Base-by-base conservation (phyloP, 1,140 invertebrate genomes). In the Spodoptera frugiperda region DNA sequence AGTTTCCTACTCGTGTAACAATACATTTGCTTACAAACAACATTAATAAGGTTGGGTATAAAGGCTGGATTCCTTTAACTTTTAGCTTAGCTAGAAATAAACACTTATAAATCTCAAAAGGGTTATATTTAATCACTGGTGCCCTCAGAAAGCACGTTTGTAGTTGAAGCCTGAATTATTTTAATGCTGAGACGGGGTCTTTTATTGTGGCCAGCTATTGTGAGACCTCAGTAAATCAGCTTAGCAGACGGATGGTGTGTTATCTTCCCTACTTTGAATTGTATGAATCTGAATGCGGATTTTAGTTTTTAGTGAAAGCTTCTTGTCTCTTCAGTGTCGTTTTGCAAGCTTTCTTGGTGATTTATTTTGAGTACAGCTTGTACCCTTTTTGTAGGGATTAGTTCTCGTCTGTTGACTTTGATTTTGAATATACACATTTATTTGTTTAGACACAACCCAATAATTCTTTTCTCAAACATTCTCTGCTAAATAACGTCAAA, bases 101-200 rank as follows among this genome's bases (percentile, higher is more conserved):
- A 89, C 88, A 89, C 88, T 89, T 91, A 92, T 93, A 93, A 93
- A 93, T 93, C 91, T 91, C 82, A 65, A 77, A 59, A 80, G 82
- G 84, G 84, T 90, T 88, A 86, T 90, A 91, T 93, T 93, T 93
- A 91, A 93, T 93, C 91, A 91, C 87, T 78, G 49, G 75, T 83
- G 85, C 81, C 84, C 85, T 89, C 86, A 89, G 86, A 89, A 84
- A 75, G 87, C 87, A 89, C 87, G 85, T 87, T 89, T 87, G 84
- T 83, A 90, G 85, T 88, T 90, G 85, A 91, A 89, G 86, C 84
- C 86, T 89, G 87, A 90, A 89, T 91, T 90, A 91, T 91, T 91
- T 92, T 91, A 91, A 93, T 90, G 86, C 90, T 82, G 80, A 77
- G 84, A 85, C 78, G 77, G 85, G 85, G 85, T 91, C 90, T 90